These are phyloP conservation scores for Medauroidea extradentata DNA, from an alignment of 1,140 invertebrate genomes.

Conservation along the genomic window DNA sequence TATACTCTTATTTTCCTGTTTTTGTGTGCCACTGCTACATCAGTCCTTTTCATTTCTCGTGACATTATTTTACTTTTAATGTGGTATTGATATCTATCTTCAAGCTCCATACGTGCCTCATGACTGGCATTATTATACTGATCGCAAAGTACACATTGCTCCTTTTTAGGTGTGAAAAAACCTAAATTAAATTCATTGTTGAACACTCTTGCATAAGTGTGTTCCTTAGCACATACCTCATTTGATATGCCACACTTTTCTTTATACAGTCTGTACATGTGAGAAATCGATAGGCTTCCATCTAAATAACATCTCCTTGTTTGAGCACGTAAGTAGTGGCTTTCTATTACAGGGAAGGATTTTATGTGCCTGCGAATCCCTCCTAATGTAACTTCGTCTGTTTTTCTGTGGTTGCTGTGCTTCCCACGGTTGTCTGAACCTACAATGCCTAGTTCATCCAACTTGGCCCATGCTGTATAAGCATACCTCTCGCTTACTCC, in stretches of 20 bases:
- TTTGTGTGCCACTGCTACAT: neutral
- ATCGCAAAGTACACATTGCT: constrained; percentile 6
- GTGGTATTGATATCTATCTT: constrained; percentile 1
- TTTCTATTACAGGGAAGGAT: too few species aligned
- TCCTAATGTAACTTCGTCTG: too few species aligned
- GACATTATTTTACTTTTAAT: constrained; percentile 3
- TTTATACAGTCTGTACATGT: constrained; percentile 15
- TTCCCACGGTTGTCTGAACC: too few species aligned
- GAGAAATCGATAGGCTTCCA: neutral
- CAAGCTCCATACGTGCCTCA: neutral
- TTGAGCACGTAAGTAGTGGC: too few species aligned
- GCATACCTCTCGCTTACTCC: too few species aligned
- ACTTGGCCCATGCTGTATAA: too few species aligned
- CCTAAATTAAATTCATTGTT: constrained; percentile 11
- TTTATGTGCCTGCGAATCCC: too few species aligned
- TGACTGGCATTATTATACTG: neutral
- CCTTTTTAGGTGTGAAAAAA: constrained; percentile 14
- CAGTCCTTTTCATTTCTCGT: constrained; percentile 4
- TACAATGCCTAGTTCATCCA: too few species aligned
- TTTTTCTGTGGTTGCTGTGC: too few species aligned
- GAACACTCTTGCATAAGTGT: constrained; percentile 10
- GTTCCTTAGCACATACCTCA: constrained; percentile 1
- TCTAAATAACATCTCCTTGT: too few species aligned
- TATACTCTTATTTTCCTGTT: neutral
- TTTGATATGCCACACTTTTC: constrained; percentile 9